Conservation (phyloP, 2,797 vertebrate species). For the Onychomys leucogaster region DNA sequence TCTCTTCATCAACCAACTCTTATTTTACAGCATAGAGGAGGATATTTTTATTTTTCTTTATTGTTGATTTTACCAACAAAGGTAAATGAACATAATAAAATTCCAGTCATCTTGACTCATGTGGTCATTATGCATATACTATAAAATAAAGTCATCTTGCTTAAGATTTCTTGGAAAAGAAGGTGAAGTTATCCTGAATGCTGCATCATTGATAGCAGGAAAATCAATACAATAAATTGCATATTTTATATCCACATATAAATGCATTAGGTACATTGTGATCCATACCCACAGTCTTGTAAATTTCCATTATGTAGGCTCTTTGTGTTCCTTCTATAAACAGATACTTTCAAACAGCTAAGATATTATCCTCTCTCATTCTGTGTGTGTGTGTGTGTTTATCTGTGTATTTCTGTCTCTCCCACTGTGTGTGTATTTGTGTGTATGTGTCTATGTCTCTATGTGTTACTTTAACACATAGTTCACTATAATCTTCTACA, state of each 20-base stretch:
- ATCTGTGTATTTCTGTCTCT: neutral
- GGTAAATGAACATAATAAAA: conserved; percentile 35
- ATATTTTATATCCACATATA: conserved; percentile 79
- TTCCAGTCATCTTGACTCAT: neutral
- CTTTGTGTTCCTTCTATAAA: conserved; percentile 73
- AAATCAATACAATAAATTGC: conserved; percentile 77
- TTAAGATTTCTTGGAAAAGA: conserved; percentile 53
- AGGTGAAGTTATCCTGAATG: conserved; percentile 15
- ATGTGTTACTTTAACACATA: neutral
- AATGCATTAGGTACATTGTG: conserved; percentile 70
- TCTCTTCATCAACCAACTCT: neutral
- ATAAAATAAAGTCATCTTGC: conserved; percentile 65
- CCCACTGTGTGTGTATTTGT: too few species aligned
- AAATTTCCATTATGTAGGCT: conserved; percentile 64
- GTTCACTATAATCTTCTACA: conserved; percentile 71
- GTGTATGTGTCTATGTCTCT: neutral
- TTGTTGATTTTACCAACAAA: neutral
- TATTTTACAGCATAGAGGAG: neutral
- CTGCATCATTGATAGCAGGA: conserved; percentile 61
- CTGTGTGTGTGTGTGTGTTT: neutral
- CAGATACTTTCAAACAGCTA: conserved; percentile 64
- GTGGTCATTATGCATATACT: conserved; percentile 8
- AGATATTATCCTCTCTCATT: too few species aligned
- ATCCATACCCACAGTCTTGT: conserved; percentile 56
- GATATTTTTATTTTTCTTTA: neutral